These are phyloP conservation scores for Drosophila auraria DNA, from an alignment of 1,140 invertebrate species.

Conservation along the genomic window DNA sequence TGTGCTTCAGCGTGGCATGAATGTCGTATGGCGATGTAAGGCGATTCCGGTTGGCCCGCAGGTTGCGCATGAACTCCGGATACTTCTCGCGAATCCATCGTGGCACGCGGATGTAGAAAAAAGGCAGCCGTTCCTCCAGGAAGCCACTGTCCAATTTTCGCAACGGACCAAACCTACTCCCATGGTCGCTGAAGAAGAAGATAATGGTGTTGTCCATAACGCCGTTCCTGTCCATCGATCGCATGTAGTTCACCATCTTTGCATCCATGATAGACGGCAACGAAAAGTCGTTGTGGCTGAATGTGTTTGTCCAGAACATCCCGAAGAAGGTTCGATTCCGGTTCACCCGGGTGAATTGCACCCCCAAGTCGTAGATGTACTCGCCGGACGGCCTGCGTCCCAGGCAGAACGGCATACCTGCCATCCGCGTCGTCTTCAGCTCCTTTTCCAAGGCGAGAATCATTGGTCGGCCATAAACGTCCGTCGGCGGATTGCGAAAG, in stretches of 20 bases:
- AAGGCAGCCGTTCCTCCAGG: constrained; percentile 95
- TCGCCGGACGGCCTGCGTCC: constrained; percentile 87
- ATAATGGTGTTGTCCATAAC: constrained; percentile 89
- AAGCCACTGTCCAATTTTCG: constrained; percentile 88
- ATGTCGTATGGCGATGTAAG: constrained; percentile 94
- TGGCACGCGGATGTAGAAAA: constrained; percentile 92
- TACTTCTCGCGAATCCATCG: constrained; percentile 89
- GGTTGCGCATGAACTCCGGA: constrained; percentile 87
- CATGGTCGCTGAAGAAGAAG: constrained; percentile 96
- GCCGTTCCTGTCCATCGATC: constrained; percentile 86
- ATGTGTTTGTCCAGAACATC: constrained; percentile 92
- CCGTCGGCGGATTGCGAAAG: constrained; percentile 91
- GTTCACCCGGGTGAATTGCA: constrained; percentile 86
- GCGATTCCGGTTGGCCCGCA: constrained; percentile 90
- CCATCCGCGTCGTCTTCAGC: constrained; percentile 67
- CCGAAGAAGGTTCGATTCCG: constrained; percentile 87
- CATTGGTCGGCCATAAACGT: constrained; percentile 92
- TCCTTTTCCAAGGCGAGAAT: constrained; percentile 88
- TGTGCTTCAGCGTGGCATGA: constrained; percentile 87
- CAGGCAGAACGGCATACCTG: constrained; percentile 86
- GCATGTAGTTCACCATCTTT: constrained; percentile 87
- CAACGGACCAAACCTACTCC: constrained; percentile 93
- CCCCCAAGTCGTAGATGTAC: constrained; percentile 86
- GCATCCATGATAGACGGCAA: constrained; percentile 89
- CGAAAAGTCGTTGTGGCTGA: constrained; percentile 92